Base-by-base conservation (phyloP, 2,113 vertebrate species). In the Hemichromis elongatus region DNA sequence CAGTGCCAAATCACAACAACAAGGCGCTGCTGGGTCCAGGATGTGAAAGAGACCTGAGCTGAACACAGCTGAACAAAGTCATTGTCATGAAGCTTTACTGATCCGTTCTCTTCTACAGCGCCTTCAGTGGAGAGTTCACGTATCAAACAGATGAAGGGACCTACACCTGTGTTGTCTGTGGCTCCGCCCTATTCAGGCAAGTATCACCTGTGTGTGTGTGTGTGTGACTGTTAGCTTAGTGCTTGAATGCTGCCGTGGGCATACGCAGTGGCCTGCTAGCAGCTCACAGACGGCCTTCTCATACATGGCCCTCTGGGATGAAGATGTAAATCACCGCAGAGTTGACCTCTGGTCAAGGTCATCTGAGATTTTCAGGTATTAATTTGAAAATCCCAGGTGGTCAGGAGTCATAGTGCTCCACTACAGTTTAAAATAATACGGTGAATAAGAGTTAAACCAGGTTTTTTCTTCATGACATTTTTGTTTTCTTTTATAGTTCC, bases 91-190 rank as follows among this genome's bases (percentile, higher is more conserved):
- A 18, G 13, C 28, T 40, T 26, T 12, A 83, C 9, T 19, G 1
- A 82, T 52, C 13, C 16, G 10, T 0, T 19, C 21, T 59, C n/a
- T 40, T 45, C 63, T 52, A 21, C 91, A 99, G 99, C 95, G 98
- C 99, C 91, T 99, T 99, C 93, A 95, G 96, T 59, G 98, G 99
- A 90, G 97, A 97, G 92, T 96, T 97, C 63, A 96, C 95, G 6
- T 88, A 98, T 88, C 95, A 97, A 73, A 98, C 98, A 94, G 98
- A 97, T 59, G 94, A 97, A 52, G 98, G 99, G 80, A 96, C 93
- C 80, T 99, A 98, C 94, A 94, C 95, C 13, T 99, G 99, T 95
- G 96, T 98, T 53, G 98, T 99, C 86, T 99, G 99, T 80, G 97
- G 97, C 42, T 86, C 96, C 33, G 94, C 94, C 55, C 95, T 99